These are phyloP conservation scores for Girardinus metallicus DNA, from an alignment of 2,797 vertebrate species.

Conservation along the genomic window DNA sequence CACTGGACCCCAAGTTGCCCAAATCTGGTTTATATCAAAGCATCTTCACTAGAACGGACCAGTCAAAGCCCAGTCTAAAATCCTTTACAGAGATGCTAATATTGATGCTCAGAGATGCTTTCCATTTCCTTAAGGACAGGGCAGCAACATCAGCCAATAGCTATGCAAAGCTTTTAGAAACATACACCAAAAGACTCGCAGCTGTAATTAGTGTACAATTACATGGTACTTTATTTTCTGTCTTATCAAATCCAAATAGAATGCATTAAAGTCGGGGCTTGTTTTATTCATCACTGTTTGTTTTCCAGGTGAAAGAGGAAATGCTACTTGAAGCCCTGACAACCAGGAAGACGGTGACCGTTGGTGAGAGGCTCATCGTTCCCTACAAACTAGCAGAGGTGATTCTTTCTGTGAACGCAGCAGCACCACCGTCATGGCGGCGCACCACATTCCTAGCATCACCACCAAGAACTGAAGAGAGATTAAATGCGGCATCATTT, in stretches of 20 bases:
- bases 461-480: not conserved
- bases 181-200: not conserved
- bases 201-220: not conserved
- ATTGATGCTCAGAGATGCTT: not conserved
- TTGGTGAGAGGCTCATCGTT: constrained; percentile 91
- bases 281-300: not conserved
- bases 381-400: constrained; percentile 92
- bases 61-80: not conserved
- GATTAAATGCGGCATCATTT: constrained; percentile 8
- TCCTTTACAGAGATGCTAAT: not conserved
- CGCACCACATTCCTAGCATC: not conserved
- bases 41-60: not conserved
- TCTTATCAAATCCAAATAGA: not conserved
- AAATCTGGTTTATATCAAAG: not conserved
- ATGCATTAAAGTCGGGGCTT: not conserved
- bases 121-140: too few species aligned
- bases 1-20: not conserved
- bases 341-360: constrained; percentile 92
- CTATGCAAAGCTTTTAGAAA: not conserved
- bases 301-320: constrained; percentile 89
- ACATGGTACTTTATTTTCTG: not conserved
- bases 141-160: too few species aligned
- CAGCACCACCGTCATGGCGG: not conserved
- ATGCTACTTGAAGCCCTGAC: constrained; percentile 92
- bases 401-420: constrained; percentile 15